A percentile compares a stretch with the other conserved stretches of the same genome.
These are phyloP conservation scores for Campoletis sonorensis DNA, from an alignment of 1,140 invertebrate genomes.

Conservation along the genomic window DNA sequence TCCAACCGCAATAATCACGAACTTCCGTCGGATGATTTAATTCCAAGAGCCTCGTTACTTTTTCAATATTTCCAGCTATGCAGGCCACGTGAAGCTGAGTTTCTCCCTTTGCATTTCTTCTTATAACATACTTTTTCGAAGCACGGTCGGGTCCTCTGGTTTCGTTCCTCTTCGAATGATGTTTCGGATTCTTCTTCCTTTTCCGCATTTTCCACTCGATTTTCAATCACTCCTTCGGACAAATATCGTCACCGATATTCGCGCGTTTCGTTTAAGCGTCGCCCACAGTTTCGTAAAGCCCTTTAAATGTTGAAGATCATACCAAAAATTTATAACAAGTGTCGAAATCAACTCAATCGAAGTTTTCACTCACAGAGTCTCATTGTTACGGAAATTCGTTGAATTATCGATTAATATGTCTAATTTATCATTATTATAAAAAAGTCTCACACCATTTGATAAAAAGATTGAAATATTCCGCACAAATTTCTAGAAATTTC, in stretches of 20 bases:
- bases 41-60: slow-evolving; percentile 85
- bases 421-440: too few species aligned
- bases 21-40: slow-evolving; percentile 91
- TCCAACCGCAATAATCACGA: slow-evolving; percentile 92
- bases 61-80: slow-evolving; percentile 87
- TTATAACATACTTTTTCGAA: slow-evolving; percentile 73
- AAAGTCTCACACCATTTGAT: neutral
- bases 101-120: slow-evolving; percentile 92
- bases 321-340: too few species aligned
- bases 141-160: slow-evolving; percentile 72
- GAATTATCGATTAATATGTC: too few species aligned
- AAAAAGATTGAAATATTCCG: slow-evolving; percentile 40
- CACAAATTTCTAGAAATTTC: too few species aligned
- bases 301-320: slow-evolving; percentile 74
- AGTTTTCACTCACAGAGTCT: too few species aligned
- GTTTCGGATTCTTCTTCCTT: slow-evolving; percentile 45
- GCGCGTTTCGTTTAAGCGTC: slow-evolving; percentile 81
- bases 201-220: slow-evolving; percentile 69
- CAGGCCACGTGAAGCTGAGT: slow-evolving; percentile 92
- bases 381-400: too few species aligned
- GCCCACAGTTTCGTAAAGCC: slow-evolving; percentile 88
- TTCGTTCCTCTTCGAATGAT: slow-evolving; percentile 65
- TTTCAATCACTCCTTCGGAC: slow-evolving; percentile 84
- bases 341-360: too few species aligned
- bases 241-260: slow-evolving; percentile 82